A percentile compares a stretch with the other conserved stretches of the same genome.
These are phyloP conservation scores for Rhynchophorus ferrugineus DNA, from an alignment of 1,140 invertebrate species.

Conservation along the genomic window DNA sequence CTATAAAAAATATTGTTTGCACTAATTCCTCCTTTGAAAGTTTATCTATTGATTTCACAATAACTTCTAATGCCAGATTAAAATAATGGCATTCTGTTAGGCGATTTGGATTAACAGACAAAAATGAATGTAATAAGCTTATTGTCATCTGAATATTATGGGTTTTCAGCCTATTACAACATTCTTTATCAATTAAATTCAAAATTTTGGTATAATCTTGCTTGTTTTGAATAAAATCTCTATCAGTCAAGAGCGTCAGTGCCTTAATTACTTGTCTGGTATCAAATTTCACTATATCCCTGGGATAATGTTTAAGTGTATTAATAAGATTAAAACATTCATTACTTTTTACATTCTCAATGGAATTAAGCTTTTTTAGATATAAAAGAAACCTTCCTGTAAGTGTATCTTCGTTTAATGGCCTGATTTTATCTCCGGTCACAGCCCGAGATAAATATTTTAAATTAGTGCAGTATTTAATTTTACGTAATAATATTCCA, in stretches of 20 bases:
- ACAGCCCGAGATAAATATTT: slow-evolving; percentile 15
- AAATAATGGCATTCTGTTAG: slow-evolving; percentile 32
- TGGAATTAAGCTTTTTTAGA: slow-evolving; percentile 20
- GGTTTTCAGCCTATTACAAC: slow-evolving; percentile 18
- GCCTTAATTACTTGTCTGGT: slow-evolving; percentile 8
- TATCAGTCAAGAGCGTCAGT: slow-evolving; percentile 19
- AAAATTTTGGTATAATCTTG: slow-evolving; percentile 22
- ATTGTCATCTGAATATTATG: slow-evolving; percentile 25
- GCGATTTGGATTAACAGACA: slow-evolving; percentile 25
- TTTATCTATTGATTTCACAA: slow-evolving; percentile 17
- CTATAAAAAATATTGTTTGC: slow-evolving; percentile 37
- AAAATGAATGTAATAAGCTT: slow-evolving; percentile 29
- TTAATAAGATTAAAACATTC: slow-evolving; percentile 12
- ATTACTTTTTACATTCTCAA: not conserved
- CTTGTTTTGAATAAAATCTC: slow-evolving; percentile 17
- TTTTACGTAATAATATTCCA: too few relatives aligned
- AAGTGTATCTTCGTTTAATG: slow-evolving; percentile 27
- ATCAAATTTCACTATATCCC: slow-evolving; percentile 13
- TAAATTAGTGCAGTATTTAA: not conserved
- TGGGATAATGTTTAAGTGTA: slow-evolving; percentile 1
- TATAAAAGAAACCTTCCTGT: slow-evolving; percentile 30
- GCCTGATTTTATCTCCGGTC: slow-evolving; percentile 20
- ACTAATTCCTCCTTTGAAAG: slow-evolving; percentile 31
- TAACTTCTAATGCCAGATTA: slow-evolving; percentile 23
- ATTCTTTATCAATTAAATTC: slow-evolving; percentile 29